These are phyloP conservation scores for Tetramorium parvispinum DNA, from an alignment of 1,140 invertebrate genomes.

Conservation along the genomic window DNA sequence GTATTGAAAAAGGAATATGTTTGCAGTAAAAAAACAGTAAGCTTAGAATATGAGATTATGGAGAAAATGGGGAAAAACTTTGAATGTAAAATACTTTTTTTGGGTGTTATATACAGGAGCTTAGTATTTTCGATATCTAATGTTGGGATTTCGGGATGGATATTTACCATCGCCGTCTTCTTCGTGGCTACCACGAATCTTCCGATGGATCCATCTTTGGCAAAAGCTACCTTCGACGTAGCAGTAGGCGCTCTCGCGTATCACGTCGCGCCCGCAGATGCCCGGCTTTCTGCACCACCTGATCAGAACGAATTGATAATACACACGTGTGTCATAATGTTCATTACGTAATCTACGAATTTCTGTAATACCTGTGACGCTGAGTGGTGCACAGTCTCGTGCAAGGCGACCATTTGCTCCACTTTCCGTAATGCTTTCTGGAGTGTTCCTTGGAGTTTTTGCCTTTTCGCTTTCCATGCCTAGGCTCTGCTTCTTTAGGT, in stretches of 20 bases:
- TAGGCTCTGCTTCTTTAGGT: slow-evolving; percentile 79
- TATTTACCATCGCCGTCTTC: slow-evolving; percentile 76
- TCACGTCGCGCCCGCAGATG: slow-evolving; percentile 90
- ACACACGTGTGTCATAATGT: not conserved
- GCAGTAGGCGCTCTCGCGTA: slow-evolving; percentile 94
- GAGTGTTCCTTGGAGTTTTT: slow-evolving; percentile 76
- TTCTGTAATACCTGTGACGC: slow-evolving; percentile 84
- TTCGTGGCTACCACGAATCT: slow-evolving; percentile 84
- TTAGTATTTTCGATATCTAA: not conserved
- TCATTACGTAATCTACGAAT: not conserved
- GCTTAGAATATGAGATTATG: no score
- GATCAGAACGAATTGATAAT: slow-evolving; percentile 17
- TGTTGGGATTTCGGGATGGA: not conserved
- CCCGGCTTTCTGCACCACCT: slow-evolving; percentile 91
- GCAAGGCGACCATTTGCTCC: slow-evolving; percentile 89
- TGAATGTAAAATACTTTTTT: no score
- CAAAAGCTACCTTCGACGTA: slow-evolving; percentile 93
- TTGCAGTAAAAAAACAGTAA: no score
- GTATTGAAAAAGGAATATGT: no score
- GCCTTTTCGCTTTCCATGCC: slow-evolving; percentile 75
- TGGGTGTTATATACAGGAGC: no score
- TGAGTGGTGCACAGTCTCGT: slow-evolving; percentile 87
- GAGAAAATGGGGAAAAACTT: no score
- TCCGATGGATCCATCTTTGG: slow-evolving; percentile 90
- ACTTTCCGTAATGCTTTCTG: slow-evolving; percentile 85